Evolutionary conservation across 1,140 invertebrate genomes (phyloP).

Genomic region (Tetranychus urticae): DNA sequence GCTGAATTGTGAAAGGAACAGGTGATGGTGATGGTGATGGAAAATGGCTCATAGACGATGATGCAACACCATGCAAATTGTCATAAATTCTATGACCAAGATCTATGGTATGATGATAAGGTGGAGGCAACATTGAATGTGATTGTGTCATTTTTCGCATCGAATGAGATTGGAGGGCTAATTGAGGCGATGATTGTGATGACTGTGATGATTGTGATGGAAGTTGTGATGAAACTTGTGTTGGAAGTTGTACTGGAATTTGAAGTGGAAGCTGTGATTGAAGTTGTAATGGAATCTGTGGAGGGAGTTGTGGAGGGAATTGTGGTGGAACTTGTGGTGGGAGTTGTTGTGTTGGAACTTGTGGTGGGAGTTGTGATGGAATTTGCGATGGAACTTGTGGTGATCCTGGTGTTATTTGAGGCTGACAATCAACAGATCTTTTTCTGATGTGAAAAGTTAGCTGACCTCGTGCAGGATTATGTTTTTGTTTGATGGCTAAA

Average conservation of each 20-base stretch:
- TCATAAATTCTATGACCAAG: background rate
- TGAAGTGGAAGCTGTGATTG: too few relatives aligned
- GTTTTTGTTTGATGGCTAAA: conserved; percentile 42
- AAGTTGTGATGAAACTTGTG: too few relatives aligned
- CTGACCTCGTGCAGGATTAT: conserved; percentile 37
- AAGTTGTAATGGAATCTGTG: too few relatives aligned
- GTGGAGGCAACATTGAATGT: background rate
- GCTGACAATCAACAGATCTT: conserved; percentile 63
- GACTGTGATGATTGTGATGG: too few relatives aligned
- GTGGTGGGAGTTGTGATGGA: too few relatives aligned
- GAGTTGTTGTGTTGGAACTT: too few relatives aligned
- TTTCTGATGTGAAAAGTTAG: conserved; percentile 82
- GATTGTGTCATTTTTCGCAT: background rate
- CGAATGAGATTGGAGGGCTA: too few relatives aligned
- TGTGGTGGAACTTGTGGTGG: too few relatives aligned
- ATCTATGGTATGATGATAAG: background rate
- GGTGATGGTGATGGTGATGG: background rate
- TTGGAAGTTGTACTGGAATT: too few relatives aligned
- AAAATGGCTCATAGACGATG: background rate
- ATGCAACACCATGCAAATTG: background rate
- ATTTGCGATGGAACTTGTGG: too few relatives aligned
- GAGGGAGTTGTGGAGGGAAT: too few relatives aligned
- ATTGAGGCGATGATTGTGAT: too few relatives aligned
- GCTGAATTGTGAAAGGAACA: conserved; percentile 39
- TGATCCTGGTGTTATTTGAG: conserved; percentile 30